phyloP scores from a whole-genome alignment of 2,888 invertebrate genomes.

The Ornithoptera alexandrae region DNA sequence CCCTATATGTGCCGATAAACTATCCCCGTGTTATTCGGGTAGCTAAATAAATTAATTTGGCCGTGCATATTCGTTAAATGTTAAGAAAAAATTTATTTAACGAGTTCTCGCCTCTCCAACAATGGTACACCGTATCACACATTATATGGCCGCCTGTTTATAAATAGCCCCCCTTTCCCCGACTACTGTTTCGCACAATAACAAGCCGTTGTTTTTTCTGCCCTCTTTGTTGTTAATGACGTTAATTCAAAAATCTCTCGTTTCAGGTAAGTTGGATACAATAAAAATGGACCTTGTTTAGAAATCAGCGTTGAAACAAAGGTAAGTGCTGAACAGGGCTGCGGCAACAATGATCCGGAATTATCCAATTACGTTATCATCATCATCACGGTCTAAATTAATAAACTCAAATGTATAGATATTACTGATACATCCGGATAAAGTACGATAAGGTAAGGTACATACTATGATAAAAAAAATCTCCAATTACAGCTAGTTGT shows the following conservation, averaged over 20 bases:
- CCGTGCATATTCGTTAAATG: constrained; percentile 14
- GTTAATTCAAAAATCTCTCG: constrained; percentile 51
- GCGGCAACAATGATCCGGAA: background rate
- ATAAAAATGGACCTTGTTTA: constrained; percentile 54
- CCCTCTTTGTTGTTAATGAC: constrained; percentile 48
- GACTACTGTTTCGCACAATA: constrained; percentile 43
- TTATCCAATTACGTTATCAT: too few species aligned
- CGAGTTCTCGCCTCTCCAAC: constrained; percentile 30
- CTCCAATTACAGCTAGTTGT: too few species aligned
- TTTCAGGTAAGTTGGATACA: constrained; percentile 69
- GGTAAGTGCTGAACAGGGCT: constrained; percentile 21
- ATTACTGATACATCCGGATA: too few species aligned
- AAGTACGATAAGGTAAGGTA: too few species aligned
- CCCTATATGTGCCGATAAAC: background rate
- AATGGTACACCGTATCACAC: constrained; percentile 27
- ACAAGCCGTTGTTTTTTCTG: constrained; percentile 47
- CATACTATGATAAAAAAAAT: too few species aligned
- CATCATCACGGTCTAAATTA: too few species aligned
- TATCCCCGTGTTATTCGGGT: background rate
- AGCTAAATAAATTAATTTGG: constrained; percentile 21
- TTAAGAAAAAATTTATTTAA: constrained; percentile 27
- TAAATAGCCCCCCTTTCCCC: constrained; percentile 43
- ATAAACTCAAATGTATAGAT: too few species aligned
- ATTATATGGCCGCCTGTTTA: constrained; percentile 42
- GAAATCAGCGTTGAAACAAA: constrained; percentile 40